These are phyloP conservation scores for Heptranchias perlo DNA, from an alignment of 2,113 vertebrate genomes.

Conservation along the genomic window DNA sequence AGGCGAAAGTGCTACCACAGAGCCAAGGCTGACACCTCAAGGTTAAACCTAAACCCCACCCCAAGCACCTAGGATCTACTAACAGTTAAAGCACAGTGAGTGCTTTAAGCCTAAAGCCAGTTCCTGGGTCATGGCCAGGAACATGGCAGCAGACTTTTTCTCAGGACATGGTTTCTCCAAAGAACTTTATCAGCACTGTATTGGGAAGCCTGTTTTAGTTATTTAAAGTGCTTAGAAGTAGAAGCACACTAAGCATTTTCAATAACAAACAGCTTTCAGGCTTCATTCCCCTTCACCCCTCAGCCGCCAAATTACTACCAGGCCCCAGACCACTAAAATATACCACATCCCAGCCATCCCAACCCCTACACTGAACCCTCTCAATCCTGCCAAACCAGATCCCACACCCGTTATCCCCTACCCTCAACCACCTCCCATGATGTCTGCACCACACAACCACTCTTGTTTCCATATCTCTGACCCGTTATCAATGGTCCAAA, in stretches of 20 bases:
- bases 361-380: background rate
- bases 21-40: background rate
- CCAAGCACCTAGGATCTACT: background rate
- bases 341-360: background rate
- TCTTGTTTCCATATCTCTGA: too few relatives aligned
- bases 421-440: background rate
- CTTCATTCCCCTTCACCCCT: background rate
- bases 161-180: background rate
- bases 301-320: background rate
- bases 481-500: background rate
- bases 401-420: background rate
- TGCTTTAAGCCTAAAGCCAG: background rate
- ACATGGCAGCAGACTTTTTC: background rate
- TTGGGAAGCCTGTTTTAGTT: background rate
- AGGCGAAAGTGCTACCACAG: background rate
- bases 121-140: background rate
- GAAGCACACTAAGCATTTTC: too few relatives aligned
- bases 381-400: background rate
- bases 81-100: background rate
- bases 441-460: background rate
- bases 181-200: background rate
- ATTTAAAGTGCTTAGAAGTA: background rate
- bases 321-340: background rate
- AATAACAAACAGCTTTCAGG: background rate
- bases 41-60: background rate